A percentile compares a stretch with the other conserved stretches of the same genome.
These are phyloP conservation scores for Dendrocopos noguchii DNA, from an alignment of 2,113 vertebrate genomes.

Conservation along the genomic window DNA sequence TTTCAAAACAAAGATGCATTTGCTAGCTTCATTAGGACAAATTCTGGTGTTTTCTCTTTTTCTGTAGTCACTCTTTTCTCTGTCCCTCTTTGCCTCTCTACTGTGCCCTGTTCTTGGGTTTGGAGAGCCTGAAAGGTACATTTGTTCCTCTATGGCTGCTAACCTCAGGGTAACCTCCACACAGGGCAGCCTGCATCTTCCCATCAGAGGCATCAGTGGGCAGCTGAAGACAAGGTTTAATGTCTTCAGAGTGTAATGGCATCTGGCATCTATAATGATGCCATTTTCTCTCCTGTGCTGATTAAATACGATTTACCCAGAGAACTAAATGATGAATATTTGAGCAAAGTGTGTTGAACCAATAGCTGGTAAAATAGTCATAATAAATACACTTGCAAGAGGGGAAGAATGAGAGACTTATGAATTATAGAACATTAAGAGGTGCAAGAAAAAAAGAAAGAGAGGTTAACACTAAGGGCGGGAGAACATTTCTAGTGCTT, in stretches of 20 bases:
- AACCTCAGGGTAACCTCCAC: constrained; percentile 73
- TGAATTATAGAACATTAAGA: constrained; percentile 58
- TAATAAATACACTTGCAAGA: constrained; percentile 76
- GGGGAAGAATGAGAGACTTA: background rate
- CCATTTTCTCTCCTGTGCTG: constrained; percentile 82
- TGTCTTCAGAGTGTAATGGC: constrained; percentile 80
- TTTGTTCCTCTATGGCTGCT: constrained; percentile 50
- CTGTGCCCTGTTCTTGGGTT: constrained; percentile 6
- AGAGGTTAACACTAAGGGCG: background rate
- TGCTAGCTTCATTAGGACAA: constrained; percentile 10
- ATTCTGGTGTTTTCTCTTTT: background rate
- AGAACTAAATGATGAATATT: constrained; percentile 80
- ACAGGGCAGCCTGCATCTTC: constrained; percentile 45
- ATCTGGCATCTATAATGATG: constrained; percentile 81
- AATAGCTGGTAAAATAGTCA: constrained; percentile 73
- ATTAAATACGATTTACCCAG: constrained; percentile 79
- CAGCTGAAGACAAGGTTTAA: constrained; percentile 75
- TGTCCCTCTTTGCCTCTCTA: background rate
- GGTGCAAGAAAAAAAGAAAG: constrained; percentile 13
- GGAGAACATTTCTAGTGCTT: background rate
- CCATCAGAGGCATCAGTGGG: constrained; percentile 65
- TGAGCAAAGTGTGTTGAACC: constrained; percentile 71
- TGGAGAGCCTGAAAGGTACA: constrained; percentile 33
- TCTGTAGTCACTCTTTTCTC: background rate
- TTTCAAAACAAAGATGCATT: constrained; percentile 46